Conservation (phyloP, 2,888 invertebrate species). For the Trissolcus japonicus region DNA sequence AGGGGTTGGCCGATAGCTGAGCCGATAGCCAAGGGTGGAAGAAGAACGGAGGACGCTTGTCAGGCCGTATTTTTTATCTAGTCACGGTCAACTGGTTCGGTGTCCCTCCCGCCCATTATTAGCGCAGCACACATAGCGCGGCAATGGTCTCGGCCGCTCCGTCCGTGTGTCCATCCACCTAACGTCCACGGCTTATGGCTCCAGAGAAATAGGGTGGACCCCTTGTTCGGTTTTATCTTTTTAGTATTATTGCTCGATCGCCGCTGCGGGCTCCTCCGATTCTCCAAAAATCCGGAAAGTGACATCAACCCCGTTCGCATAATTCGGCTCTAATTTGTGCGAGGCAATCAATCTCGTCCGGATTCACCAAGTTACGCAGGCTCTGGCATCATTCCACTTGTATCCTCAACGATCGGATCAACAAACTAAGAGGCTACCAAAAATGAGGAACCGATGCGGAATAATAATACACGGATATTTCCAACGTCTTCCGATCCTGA, state of each 20-base stretch:
- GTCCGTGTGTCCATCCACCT: slow-evolving; percentile 62
- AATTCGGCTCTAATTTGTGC: slow-evolving; percentile 20
- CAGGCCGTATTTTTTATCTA: slow-evolving; percentile 77
- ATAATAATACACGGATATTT: slow-evolving; percentile 53
- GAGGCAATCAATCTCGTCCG: slow-evolving; percentile 20
- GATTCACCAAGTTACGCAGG: not conserved
- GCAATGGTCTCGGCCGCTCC: slow-evolving; percentile 60
- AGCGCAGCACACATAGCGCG: slow-evolving; percentile 70
- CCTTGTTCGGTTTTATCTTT: slow-evolving; percentile 74
- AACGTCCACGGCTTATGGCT: slow-evolving; percentile 68
- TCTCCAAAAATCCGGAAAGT: slow-evolving; percentile 59
- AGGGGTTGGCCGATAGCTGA: slow-evolving; percentile 59
- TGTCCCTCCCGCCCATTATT: slow-evolving; percentile 75
- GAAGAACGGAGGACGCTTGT: slow-evolving; percentile 62
- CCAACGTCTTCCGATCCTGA: slow-evolving; percentile 25
- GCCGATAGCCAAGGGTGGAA: slow-evolving; percentile 56
- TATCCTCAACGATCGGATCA: slow-evolving; percentile 41
- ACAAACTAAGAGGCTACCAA: slow-evolving; percentile 54
- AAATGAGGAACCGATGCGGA: slow-evolving; percentile 56
- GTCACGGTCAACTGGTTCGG: slow-evolving; percentile 77
- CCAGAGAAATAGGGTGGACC: slow-evolving; percentile 69
- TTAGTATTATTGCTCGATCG: slow-evolving; percentile 75
- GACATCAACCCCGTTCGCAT: slow-evolving; percentile 6
- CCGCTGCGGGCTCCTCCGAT: slow-evolving; percentile 67
- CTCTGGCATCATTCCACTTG: slow-evolving; percentile 47